These are phyloP conservation scores for Aspidapion aeneum DNA, from an alignment of 2,888 invertebrate genomes.

Conservation along the genomic window DNA sequence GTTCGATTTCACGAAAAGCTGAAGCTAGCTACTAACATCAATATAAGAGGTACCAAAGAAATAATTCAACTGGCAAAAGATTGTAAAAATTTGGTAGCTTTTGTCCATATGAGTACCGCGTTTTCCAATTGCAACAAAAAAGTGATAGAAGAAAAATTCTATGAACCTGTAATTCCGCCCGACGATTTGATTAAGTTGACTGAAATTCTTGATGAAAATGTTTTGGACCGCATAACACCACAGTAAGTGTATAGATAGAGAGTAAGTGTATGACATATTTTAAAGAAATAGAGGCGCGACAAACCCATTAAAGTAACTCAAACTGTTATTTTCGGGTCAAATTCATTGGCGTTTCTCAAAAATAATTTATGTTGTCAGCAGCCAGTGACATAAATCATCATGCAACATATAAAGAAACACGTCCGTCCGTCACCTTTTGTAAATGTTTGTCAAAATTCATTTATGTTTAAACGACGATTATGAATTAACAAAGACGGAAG, in stretches of 20 bases:
- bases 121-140: constrained; percentile 29
- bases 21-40: constrained; percentile 61
- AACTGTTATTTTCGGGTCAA: too few species aligned
- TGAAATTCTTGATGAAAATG: constrained; percentile 41
- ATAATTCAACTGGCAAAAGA: constrained; percentile 60
- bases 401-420: too few species aligned
- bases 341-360: too few species aligned
- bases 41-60: constrained; percentile 61
- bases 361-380: too few species aligned
- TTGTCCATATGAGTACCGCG: constrained; percentile 34
- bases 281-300: too few species aligned
- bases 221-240: constrained; percentile 39
- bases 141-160: constrained; percentile 31
- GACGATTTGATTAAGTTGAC: constrained; percentile 44
- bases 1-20: constrained; percentile 69
- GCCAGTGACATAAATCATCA: too few species aligned
- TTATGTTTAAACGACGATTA: too few species aligned
- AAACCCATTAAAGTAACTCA: too few species aligned
- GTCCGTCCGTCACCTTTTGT: too few species aligned
- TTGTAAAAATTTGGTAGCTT: constrained; percentile 54
- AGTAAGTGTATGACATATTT: too few species aligned
- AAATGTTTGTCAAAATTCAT: too few species aligned
- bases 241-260: constrained; percentile 34
- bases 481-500: too few species aligned
- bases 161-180: constrained; percentile 34